Percentiles rank a stretch among this genome's conserved stretches.
These are phyloP conservation scores for Drosophila atroscutellata DNA, from an alignment of 2,888 invertebrate species.

Conservation along the genomic window DNA sequence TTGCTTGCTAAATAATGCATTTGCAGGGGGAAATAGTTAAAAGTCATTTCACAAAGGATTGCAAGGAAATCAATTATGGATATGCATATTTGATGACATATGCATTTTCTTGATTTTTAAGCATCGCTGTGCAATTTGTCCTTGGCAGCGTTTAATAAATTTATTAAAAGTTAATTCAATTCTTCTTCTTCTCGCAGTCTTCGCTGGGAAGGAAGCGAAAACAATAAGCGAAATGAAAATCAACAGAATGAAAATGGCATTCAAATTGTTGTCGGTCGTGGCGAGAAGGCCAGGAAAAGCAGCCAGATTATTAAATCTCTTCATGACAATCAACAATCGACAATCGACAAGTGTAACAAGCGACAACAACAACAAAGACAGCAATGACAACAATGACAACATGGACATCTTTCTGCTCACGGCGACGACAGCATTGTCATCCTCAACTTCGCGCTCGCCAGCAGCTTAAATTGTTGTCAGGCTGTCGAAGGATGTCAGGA, in stretches of 20 bases:
- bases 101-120: constrained; percentile 26
- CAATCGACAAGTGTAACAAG: constrained; percentile 52
- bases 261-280: constrained; percentile 66
- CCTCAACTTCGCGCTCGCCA: constrained; percentile 40
- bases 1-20: constrained; percentile 7
- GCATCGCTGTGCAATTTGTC: constrained; percentile 40
- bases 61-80: constrained; percentile 35
- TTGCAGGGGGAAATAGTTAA: not conserved
- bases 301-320: constrained; percentile 75
- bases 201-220: constrained; percentile 31
- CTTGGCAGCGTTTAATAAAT: constrained; percentile 59
- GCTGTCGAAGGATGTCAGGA: constrained; percentile 5
- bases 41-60: constrained; percentile 5
- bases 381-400: not conserved
- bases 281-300: constrained; percentile 31
- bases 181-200: constrained; percentile 31
- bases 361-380: constrained; percentile 8
- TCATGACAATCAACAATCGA: constrained; percentile 71
- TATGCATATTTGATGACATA: constrained; percentile 58
- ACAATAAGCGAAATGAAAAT: constrained; percentile 68
- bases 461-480: constrained; percentile 48
- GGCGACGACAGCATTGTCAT: constrained; percentile 71
- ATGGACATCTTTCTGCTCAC: constrained; percentile 27
- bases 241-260: constrained; percentile 58
- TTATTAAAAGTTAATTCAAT: constrained; percentile 60